phyloP scores from a whole-genome alignment of 2,113 vertebrate genomes.

The Colaptes auratus region DNA sequence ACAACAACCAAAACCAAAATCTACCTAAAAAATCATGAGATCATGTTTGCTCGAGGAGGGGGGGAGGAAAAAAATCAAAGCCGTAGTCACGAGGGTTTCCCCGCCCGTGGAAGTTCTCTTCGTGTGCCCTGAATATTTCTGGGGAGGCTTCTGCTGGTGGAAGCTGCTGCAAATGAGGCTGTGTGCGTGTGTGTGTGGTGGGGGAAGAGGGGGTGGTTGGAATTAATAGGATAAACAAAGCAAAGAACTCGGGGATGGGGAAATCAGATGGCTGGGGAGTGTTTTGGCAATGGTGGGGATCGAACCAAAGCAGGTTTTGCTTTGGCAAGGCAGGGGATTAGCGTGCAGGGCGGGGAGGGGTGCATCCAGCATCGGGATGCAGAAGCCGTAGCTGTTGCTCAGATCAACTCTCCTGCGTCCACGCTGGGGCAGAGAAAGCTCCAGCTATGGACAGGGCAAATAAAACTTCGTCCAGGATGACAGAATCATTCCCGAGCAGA shows the following conservation, averaged over 20 bases:
- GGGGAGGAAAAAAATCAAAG: neutral
- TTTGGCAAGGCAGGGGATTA: slow-evolving; percentile 8
- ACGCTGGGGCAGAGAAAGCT: neutral
- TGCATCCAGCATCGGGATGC: neutral
- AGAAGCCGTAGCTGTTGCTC: neutral
- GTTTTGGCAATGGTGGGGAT: slow-evolving; percentile 63
- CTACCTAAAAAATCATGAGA: neutral
- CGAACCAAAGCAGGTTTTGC: slow-evolving; percentile 34
- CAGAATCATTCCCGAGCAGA: neutral
- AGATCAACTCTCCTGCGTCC: neutral
- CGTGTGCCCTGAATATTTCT: slow-evolving; percentile 62
- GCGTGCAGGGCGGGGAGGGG: neutral
- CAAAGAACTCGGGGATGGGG: slow-evolving; percentile 61
- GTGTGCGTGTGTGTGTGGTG: slow-evolving; percentile 71
- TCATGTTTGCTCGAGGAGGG: neutral
- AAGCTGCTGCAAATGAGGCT: slow-evolving; percentile 48
- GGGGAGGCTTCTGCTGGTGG: slow-evolving; percentile 55
- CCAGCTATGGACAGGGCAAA: neutral
- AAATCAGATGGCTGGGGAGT: slow-evolving; percentile 74
- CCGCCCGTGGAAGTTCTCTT: slow-evolving; percentile 33
- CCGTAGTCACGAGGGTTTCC: slow-evolving; percentile 60
- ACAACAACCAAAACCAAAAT: neutral
- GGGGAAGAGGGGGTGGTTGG: slow-evolving; percentile 72
- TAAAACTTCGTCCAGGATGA: neutral
- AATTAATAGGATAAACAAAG: slow-evolving; percentile 76